Conservation (phyloP, 2,888 invertebrate genomes). For the Limnephilus marmoratus region DNA sequence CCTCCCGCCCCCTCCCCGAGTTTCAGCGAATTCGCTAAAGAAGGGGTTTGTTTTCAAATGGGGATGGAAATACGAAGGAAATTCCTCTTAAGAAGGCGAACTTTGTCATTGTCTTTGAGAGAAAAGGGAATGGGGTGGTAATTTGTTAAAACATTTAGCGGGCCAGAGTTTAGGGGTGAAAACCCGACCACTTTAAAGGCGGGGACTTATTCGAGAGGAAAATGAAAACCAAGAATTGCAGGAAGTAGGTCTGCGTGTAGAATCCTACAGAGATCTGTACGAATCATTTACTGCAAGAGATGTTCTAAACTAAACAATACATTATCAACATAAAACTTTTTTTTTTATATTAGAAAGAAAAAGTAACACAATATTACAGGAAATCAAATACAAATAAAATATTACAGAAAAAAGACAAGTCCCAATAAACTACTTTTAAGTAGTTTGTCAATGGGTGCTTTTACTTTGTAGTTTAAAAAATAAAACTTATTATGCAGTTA, state of each 20-base stretch:
- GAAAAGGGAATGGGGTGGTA: slow-evolving; percentile 61
- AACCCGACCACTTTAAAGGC: not conserved
- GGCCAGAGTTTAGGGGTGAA: slow-evolving; percentile 34
- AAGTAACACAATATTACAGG: too few relatives aligned
- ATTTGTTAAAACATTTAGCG: slow-evolving; percentile 66
- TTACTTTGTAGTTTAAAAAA: too few relatives aligned
- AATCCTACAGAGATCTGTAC: not conserved
- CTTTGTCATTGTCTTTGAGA: slow-evolving; percentile 66
- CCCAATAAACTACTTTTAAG: too few relatives aligned
- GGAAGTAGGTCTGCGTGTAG: not conserved
- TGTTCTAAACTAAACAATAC: not conserved
- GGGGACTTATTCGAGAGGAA: not conserved
- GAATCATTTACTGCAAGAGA: too few relatives aligned
- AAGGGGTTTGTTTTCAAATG: slow-evolving; percentile 51
- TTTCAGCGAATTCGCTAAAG: slow-evolving; percentile 24
- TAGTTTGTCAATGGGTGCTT: too few relatives aligned
- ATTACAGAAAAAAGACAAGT: too few relatives aligned
- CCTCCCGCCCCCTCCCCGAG: not conserved
- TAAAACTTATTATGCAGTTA: too few relatives aligned
- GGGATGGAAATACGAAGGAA: slow-evolving; percentile 41
- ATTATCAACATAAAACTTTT: too few relatives aligned
- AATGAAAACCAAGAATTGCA: not conserved
- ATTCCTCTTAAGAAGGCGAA: slow-evolving; percentile 65
- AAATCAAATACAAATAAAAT: too few relatives aligned
- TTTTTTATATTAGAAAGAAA: too few relatives aligned